Conservation (phyloP, 2,113 vertebrate species). For the Colossoma macropomum region DNA sequence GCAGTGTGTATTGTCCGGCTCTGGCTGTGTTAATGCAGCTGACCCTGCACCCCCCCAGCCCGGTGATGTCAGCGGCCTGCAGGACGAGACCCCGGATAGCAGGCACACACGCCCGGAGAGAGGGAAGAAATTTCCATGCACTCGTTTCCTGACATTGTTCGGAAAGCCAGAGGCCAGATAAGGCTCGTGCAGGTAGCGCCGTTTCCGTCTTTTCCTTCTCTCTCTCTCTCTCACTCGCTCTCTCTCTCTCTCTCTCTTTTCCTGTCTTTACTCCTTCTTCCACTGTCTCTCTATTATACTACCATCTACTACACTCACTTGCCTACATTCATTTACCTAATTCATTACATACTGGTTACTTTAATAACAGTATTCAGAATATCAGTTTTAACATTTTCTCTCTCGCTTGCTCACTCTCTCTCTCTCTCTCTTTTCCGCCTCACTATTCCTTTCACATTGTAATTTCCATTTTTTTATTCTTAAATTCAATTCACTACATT, state of each 20-base stretch:
- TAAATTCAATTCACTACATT: slow-evolving; percentile 13
- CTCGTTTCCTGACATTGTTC: slow-evolving; percentile 83
- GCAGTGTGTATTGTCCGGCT: background rate
- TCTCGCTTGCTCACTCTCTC: slow-evolving; percentile 42
- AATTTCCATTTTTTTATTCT: slow-evolving; percentile 26
- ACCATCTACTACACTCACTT: slow-evolving; percentile 25
- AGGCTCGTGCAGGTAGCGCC: slow-evolving; percentile 76
- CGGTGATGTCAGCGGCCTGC: slow-evolving; percentile 69
- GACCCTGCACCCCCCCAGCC: slow-evolving; percentile 34
- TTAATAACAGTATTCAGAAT: too few species aligned
- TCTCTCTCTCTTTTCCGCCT: slow-evolving; percentile 54
- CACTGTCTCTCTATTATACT: slow-evolving; percentile 44
- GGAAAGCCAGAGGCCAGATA: slow-evolving; percentile 75
- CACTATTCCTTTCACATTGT: slow-evolving; percentile 11
- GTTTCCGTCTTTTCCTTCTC: slow-evolving; percentile 62
- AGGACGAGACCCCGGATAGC: slow-evolving; percentile 74
- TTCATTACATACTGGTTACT: background rate
- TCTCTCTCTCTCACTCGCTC: slow-evolving; percentile 46
- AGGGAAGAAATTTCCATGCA: slow-evolving; percentile 78
- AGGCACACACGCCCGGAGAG: slow-evolving; percentile 67
- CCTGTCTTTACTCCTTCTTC: slow-evolving; percentile 55
- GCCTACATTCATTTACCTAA: background rate
- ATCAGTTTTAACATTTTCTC: slow-evolving; percentile 31
- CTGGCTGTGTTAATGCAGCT: slow-evolving; percentile 19
- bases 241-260: slow-evolving; percentile 57